Conservation (phyloP, 2,888 invertebrate species). For the Mesorhabditis belari region DNA sequence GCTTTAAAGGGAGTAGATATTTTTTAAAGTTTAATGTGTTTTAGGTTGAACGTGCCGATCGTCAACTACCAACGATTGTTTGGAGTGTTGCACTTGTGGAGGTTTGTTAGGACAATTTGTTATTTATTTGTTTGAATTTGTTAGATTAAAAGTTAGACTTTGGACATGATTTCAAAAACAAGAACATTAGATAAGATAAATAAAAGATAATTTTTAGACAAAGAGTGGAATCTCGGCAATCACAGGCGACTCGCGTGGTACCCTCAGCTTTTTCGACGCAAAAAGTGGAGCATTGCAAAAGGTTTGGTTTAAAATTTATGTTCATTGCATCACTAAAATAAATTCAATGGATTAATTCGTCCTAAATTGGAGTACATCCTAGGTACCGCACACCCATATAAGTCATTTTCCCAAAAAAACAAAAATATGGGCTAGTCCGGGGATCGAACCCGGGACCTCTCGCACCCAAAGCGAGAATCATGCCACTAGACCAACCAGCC, state of each 20-base stretch:
- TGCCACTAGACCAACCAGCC: conserved; percentile 52
- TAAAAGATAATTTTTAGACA: no score
- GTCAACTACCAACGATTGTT: conserved; percentile 34
- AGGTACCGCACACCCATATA: not conserved
- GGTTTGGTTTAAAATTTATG: conserved; percentile 9
- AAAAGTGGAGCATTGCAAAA: conserved; percentile 27
- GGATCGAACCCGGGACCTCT: conserved; percentile 50
- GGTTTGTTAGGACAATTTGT: conserved; percentile 2
- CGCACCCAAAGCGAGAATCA: conserved; percentile 53
- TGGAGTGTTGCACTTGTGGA: conserved; percentile 38
- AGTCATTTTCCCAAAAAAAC: no score
- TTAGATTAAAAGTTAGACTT: not conserved
- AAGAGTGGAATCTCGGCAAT: conserved; percentile 8
- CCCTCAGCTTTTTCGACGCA: conserved; percentile 36
- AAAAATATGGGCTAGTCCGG: no score
- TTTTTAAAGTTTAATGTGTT: not conserved
- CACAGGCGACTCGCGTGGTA: conserved; percentile 44
- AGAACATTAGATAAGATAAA: no score
- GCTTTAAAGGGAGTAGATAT: conserved; percentile 1
- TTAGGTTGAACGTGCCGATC: conserved; percentile 4
- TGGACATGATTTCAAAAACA: no score
- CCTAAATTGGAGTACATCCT: no score
- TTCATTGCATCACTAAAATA: not conserved
- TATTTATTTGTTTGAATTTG: not conserved
- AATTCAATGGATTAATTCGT: not conserved